These are phyloP conservation scores for Paedocypris micromegethes DNA, from an alignment of 2,797 vertebrate species.

Conservation along the genomic window DNA sequence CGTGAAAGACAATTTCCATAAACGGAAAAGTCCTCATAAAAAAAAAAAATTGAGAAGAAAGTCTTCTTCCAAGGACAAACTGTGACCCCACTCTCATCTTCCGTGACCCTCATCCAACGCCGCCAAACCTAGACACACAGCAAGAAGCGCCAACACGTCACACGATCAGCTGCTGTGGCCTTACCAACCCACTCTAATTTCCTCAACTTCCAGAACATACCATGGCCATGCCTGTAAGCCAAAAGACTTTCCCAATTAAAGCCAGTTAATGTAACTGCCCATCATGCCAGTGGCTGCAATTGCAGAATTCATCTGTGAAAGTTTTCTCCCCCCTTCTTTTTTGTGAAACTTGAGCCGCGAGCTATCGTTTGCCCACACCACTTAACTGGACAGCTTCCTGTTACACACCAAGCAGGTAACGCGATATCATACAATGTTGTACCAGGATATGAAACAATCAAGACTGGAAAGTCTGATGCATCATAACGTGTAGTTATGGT, in stretches of 20 bases:
- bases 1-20: no score
- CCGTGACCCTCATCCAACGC: constrained; percentile 37
- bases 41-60: constrained; percentile 41
- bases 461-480: no score
- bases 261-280: constrained; percentile 64
- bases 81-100: constrained; percentile 42
- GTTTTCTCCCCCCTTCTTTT: constrained; percentile 49
- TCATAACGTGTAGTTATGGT: no score
- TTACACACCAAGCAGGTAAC: neutral
- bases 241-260: constrained; percentile 66
- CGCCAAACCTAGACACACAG: constrained; percentile 41
- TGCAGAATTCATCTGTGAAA: constrained; percentile 69
- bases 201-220: constrained; percentile 41
- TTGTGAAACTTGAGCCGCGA: constrained; percentile 40
- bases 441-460: no score
- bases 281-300: constrained; percentile 65
- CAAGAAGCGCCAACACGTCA: constrained; percentile 39
- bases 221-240: constrained; percentile 43
- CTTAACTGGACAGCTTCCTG: constrained; percentile 21
- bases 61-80: constrained; percentile 51
- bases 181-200: constrained; percentile 58
- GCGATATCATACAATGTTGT: no score
- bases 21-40: no score
- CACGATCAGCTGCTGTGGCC: constrained; percentile 47
- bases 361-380: constrained; percentile 1